These are phyloP conservation scores for Ichneumon xanthorius DNA, from an alignment of 2,888 invertebrate species.

Conservation along the genomic window DNA sequence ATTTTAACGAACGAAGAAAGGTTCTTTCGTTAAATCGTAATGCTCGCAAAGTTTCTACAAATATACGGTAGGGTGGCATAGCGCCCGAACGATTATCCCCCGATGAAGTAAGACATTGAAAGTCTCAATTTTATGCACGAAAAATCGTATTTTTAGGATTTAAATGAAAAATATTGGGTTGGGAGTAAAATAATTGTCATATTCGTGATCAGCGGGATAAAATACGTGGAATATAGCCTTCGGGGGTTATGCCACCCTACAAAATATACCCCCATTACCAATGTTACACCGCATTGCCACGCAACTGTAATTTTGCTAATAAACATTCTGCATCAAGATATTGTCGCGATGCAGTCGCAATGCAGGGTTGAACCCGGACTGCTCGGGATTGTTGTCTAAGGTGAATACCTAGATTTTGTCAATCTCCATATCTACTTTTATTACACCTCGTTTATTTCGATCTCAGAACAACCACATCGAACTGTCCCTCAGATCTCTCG, in stretches of 20 bases:
- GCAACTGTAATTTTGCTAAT: background rate
- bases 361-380: background rate
- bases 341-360: background rate
- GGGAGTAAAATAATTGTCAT: no score
- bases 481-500: background rate
- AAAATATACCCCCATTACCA: background rate
- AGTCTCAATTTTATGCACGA: no score
- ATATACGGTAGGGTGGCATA: background rate
- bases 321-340: background rate
- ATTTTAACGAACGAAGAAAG: slow-evolving; percentile 25
- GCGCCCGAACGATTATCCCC: no score
- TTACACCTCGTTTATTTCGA: background rate
- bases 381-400: background rate
- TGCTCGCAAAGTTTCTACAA: slow-evolving; percentile 2
- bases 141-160: no score
- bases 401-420: background rate
- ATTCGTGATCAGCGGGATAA: no score
- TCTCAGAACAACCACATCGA: background rate
- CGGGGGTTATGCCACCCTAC: no score
- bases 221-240: no score
- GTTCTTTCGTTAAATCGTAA: slow-evolving; percentile 25
- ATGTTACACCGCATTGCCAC: background rate
- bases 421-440: background rate
- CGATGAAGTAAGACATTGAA: no score
- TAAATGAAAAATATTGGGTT: no score